These are phyloP conservation scores for Otus sunia DNA, from an alignment of 2,113 vertebrate genomes.

Conservation along the genomic window DNA sequence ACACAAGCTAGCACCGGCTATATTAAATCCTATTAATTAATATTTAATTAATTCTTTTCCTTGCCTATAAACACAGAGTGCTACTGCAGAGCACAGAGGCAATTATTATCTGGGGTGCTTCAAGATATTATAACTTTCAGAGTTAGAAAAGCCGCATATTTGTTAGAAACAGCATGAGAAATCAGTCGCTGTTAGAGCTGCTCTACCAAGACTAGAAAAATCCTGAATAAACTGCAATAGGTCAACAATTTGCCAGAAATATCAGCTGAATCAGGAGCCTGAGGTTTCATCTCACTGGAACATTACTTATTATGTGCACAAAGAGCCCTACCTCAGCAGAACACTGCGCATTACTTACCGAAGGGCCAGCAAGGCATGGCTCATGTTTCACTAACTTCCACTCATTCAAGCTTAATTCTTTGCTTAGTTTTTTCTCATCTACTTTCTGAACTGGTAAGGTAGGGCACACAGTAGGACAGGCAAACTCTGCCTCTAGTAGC, in stretches of 20 bases:
- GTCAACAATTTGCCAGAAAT: constrained; percentile 61
- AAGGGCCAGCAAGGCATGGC: not conserved
- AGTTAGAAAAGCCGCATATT: not conserved
- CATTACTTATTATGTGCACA: not conserved
- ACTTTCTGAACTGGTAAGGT: not conserved
- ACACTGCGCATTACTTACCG: not conserved
- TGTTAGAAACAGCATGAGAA: constrained; percentile 36
- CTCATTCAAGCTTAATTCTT: not conserved
- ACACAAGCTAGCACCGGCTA: not conserved
- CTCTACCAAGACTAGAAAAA: constrained; percentile 41
- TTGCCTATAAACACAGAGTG: not conserved
- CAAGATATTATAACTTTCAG: not conserved
- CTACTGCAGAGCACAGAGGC: not conserved
- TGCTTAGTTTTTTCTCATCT: not conserved
- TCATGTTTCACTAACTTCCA: not conserved
- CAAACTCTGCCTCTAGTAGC: not conserved
- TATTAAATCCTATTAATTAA: constrained; percentile 42
- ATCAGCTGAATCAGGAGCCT: constrained; percentile 55
- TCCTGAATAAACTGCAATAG: constrained; percentile 27
- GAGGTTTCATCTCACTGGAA: constrained; percentile 36
- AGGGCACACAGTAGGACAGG: not conserved
- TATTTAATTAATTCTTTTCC: constrained; percentile 16
- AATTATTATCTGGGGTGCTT: not conserved
- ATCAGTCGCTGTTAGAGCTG: not conserved
- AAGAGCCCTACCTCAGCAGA: constrained; percentile 47